A percentile compares a stretch with the other conserved stretches of the same genome.
phyloP scores from a whole-genome alignment of 2,113 vertebrate species.

The zebrafish (Danio rerio) region DNA sequence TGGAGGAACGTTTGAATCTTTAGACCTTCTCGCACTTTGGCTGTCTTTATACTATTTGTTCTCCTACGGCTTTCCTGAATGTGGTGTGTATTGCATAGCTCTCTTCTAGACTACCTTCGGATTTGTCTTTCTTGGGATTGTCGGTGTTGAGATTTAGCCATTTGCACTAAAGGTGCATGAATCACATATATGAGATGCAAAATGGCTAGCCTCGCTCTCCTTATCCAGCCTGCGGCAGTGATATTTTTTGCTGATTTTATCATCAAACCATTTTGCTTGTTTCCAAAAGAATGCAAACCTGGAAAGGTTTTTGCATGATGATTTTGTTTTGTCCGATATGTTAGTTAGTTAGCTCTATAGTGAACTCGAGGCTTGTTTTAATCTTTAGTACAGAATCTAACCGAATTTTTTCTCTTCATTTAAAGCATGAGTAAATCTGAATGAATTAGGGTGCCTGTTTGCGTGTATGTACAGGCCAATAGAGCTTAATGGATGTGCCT shows the following conservation, averaged over 20 bases:
- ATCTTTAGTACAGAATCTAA: background rate
- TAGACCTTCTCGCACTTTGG: slow-evolving; percentile 4
- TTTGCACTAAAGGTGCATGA: slow-evolving; percentile 42
- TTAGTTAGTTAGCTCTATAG: slow-evolving; percentile 19
- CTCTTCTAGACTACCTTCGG: slow-evolving; percentile 1
- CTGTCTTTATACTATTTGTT: slow-evolving; percentile 29
- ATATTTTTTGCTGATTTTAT: slow-evolving; percentile 54
- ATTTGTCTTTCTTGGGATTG: background rate
- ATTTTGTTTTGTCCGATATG: slow-evolving; percentile 57
- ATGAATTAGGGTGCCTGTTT: slow-evolving; percentile 50
- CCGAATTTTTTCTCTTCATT: slow-evolving; percentile 13
- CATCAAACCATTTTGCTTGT: slow-evolving; percentile 48
- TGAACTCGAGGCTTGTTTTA: background rate
- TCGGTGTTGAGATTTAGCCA: slow-evolving; percentile 13
- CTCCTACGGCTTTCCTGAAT: slow-evolving; percentile 12
- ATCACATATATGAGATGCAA: slow-evolving; percentile 35
- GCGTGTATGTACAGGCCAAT: slow-evolving; percentile 8
- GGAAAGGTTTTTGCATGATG: slow-evolving; percentile 69
- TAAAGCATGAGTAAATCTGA: slow-evolving; percentile 55
- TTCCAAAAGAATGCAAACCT: slow-evolving; percentile 64
- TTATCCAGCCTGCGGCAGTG: slow-evolving; percentile 50
- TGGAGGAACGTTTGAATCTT: slow-evolving; percentile 18
- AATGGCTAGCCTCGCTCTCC: slow-evolving; percentile 37
- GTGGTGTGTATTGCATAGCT: slow-evolving; percentile 17
- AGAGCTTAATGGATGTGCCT: slow-evolving; percentile 30